Evolutionary conservation across 2,888 invertebrate species (phyloP).

Genomic region (Eurytoma adleriae): DNA sequence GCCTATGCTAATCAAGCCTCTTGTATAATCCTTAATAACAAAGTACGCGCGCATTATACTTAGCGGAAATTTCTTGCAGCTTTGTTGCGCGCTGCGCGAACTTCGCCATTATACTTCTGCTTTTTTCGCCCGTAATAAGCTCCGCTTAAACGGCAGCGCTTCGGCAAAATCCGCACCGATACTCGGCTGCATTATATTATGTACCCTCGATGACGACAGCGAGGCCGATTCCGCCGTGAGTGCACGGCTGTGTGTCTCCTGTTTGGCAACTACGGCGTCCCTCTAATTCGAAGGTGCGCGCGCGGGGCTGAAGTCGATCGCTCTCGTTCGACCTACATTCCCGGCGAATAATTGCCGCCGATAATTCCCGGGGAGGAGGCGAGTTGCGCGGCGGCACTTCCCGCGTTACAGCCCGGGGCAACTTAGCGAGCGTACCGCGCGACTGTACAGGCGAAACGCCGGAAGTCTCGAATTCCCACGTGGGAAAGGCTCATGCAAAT

Average conservation of each 20-base stretch:
- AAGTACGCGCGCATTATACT: not conserved
- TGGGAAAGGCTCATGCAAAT: constrained; percentile 34
- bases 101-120: no score
- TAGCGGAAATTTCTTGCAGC: not conserved
- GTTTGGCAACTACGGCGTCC: no score
- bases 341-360: not conserved
- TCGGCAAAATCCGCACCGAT: no score
- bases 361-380: not conserved
- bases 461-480: constrained; percentile 53
- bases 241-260: no score
- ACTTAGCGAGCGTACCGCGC: not conserved
- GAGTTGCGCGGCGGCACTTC: not conserved
- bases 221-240: no score
- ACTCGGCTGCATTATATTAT: no score
- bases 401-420: not conserved
- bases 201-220: no score
- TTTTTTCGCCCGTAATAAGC: no score
- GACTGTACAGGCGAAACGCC: not conserved
- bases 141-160: no score
- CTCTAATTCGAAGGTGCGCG: no score
- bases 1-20: constrained; percentile 27
- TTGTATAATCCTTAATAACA: constrained; percentile 17
- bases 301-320: not conserved
- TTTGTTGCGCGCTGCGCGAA: no score
- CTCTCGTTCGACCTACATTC: not conserved